These are phyloP conservation scores for Bos javanicus DNA, from an alignment of 2,113 vertebrate genomes.

Conservation along the genomic window DNA sequence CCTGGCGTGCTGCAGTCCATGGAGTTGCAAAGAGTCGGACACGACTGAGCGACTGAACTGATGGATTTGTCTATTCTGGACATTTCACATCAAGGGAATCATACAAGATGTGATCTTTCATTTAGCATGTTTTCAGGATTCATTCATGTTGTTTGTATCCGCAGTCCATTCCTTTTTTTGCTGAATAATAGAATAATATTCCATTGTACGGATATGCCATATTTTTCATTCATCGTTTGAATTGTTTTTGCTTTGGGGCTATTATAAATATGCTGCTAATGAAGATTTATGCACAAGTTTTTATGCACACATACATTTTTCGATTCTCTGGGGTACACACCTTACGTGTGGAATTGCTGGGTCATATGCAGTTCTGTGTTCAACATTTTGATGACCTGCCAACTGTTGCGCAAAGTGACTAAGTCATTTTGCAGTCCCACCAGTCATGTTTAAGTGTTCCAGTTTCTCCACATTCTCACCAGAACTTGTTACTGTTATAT, in stretches of 20 bases:
- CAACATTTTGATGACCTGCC: not conserved
- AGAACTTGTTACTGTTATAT: not conserved
- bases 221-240: not conserved
- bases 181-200: not conserved
- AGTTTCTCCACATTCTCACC: not conserved
- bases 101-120: not conserved
- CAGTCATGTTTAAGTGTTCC: not conserved
- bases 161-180: not conserved
- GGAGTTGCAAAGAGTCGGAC: not conserved
- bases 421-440: not conserved
- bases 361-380: not conserved
- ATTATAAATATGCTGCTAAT: not conserved
- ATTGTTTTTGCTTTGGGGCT: not conserved
- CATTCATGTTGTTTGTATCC: not conserved
- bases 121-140: not conserved
- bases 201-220: not conserved
- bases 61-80: not conserved
- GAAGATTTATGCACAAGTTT: not conserved
- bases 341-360: not conserved
- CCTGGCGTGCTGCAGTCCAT: not conserved
- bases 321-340: not conserved
- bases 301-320: not conserved
- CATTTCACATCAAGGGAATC: not conserved
- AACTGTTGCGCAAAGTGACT: not conserved
- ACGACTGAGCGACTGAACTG: not conserved